A percentile compares a stretch with the other conserved stretches of the same genome.
Evolutionary conservation across 2,888 invertebrate species (phyloP).

Genomic region (Mellilla xanthometata): DNA sequence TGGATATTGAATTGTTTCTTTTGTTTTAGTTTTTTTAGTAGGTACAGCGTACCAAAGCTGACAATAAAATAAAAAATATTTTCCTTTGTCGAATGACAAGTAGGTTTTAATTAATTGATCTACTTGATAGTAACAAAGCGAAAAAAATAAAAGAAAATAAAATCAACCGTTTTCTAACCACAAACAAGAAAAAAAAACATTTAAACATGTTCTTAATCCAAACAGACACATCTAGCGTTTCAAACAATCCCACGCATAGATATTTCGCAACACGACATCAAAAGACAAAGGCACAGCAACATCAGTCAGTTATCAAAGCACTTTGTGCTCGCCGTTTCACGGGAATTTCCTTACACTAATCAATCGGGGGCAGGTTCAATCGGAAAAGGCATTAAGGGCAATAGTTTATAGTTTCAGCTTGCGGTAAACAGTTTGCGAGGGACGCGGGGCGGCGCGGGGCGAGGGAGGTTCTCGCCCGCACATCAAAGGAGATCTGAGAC

Average conservation of each 20-base stretch:
- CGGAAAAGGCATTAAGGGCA: slow-evolving; percentile 78
- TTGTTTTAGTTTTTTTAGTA: too few relatives aligned
- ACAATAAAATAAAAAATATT: too few relatives aligned
- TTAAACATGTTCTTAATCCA: not conserved
- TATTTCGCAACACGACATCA: slow-evolving; percentile 14
- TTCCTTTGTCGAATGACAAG: too few relatives aligned
- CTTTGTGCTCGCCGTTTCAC: slow-evolving; percentile 69
- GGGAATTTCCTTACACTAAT: slow-evolving; percentile 74
- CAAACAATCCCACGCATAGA: slow-evolving; percentile 4
- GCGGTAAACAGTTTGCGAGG: slow-evolving; percentile 74
- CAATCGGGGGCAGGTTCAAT: slow-evolving; percentile 70
- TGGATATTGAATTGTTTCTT: too few relatives aligned
- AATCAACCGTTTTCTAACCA: too few relatives aligned
- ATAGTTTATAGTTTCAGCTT: slow-evolving; percentile 79
- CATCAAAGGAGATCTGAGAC: slow-evolving; percentile 81
- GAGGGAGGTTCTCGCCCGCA: slow-evolving; percentile 55
- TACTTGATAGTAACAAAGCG: too few relatives aligned
- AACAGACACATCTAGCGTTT: not conserved
- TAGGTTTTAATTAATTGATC: too few relatives aligned
- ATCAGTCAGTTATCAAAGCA: slow-evolving; percentile 36
- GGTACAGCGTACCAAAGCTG: too few relatives aligned
- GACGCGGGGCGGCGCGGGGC: slow-evolving; percentile 33
- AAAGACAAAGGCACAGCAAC: slow-evolving; percentile 28
- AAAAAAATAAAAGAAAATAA: too few relatives aligned
- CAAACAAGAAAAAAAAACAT: too few relatives aligned